Base-by-base conservation (phyloP, 2,113 vertebrate genomes). In the Scomber scombrus region DNA sequence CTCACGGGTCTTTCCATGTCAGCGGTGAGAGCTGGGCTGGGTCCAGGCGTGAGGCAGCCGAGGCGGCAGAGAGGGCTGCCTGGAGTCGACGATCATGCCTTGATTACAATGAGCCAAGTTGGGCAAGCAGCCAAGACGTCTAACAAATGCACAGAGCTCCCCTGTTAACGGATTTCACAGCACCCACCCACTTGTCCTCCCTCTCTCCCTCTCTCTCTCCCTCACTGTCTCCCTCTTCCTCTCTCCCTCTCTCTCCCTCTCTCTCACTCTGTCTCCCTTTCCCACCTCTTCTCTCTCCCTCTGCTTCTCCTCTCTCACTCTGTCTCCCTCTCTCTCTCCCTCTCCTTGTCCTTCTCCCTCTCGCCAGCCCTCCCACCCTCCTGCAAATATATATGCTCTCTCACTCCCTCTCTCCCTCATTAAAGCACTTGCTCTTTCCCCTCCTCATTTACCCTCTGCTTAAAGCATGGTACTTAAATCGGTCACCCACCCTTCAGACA, bases 51-150 rank as follows among this genome's bases (percentile, higher is more conserved):
- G 88, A 95, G 91, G 95, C 94, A 95, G 93, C 95, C 94, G 90
- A 92, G 94, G 94, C 88, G 83, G 94, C 90, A 87, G 95, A 92
- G 95, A 94, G 90, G 93, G 95, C 92, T 93, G 96, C 95, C 95
- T 93, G 94, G 96, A 96, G 95, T 94, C 95, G 93, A 90, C 89
- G 95, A 97, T 97, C 97, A 98, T 98, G 98, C 97, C 98, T 97
- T 95, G 95, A 97, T 97, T 96, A 98, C 97, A 97, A 97, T 96
- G 94, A 97, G 94, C 91, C 87, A 88, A 93, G 93, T 82, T 92
- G 95, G 95, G 97, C 96, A 82, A 71, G 78, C 84, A 70, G 91
- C 93, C 94, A 94, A 93, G 84, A 85, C 56, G 85, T 88, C 92
- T 86, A 88, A 88, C 89, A 88, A 92, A 94, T 71, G 87, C 91